phyloP scores from a whole-genome alignment of 23 tunicate genomes.

The Styela plicata region DNA sequence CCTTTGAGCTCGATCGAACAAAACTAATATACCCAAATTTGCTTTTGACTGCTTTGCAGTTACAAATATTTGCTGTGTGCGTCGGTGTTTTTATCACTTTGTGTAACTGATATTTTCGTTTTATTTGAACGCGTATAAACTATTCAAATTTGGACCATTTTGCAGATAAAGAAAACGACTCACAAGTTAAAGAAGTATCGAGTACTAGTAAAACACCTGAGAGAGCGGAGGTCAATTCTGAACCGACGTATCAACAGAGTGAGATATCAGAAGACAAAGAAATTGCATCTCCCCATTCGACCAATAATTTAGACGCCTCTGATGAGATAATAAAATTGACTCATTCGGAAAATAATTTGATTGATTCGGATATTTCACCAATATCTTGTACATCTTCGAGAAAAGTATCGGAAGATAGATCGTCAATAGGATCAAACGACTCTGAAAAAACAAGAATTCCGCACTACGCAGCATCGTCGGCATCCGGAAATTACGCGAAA shows the following conservation, averaged over 20 bases:
- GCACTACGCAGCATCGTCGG: neutral
- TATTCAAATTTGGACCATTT: no score
- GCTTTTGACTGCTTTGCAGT: no score
- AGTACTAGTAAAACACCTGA: neutral
- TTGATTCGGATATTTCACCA: neutral
- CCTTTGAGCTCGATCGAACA: no score
- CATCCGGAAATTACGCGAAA: neutral
- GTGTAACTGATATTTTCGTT: no score
- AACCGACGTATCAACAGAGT: neutral
- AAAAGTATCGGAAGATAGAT: neutral
- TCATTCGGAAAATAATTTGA: neutral
- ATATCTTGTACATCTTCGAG: neutral
- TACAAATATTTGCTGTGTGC: no score
- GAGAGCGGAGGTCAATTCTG: neutral
- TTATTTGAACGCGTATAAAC: no score
- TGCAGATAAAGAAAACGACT: neutral
- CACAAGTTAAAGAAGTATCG: conserved; percentile 6
- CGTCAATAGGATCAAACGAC: neutral
- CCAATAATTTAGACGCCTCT: neutral
- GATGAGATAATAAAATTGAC: neutral
- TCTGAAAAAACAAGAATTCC: neutral
- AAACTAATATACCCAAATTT: no score
- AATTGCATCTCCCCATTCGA: neutral
- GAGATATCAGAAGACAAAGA: neutral
- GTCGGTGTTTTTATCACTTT: no score